These are phyloP conservation scores for Andrena bicolor DNA, from an alignment of 2,888 invertebrate genomes.

Conservation along the genomic window DNA sequence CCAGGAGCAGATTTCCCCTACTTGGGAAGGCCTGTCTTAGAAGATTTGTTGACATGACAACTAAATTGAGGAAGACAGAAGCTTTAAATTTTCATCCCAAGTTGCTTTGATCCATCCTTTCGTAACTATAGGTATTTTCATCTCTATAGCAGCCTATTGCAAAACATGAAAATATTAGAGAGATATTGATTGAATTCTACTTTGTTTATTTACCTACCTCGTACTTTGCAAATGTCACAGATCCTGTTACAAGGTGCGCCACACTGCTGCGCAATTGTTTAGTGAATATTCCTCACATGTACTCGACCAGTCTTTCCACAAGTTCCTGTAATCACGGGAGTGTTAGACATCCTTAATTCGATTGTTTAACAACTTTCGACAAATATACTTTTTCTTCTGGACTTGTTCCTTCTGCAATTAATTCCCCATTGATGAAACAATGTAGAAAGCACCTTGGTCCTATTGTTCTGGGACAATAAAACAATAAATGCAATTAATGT, in stretches of 20 bases:
- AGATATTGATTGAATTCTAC: not conserved
- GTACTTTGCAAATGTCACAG: conserved; percentile 92
- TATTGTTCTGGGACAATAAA: conserved; percentile 88
- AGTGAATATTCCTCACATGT: conserved; percentile 92
- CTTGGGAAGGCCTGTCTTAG: too few relatives aligned
- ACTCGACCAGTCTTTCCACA: conserved; percentile 88
- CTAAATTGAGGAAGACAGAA: conserved; percentile 92
- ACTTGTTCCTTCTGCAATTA: conserved; percentile 91
- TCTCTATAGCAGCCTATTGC: conserved; percentile 89
- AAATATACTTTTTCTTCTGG: conserved; percentile 86
- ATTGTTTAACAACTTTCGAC: not conserved
- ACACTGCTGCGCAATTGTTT: conserved; percentile 88
- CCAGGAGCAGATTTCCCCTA: too few relatives aligned
- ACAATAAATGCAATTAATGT: not conserved
- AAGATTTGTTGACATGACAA: conserved; percentile 93
- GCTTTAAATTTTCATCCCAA: conserved; percentile 91
- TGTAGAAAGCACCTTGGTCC: conserved; percentile 93
- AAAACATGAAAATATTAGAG: conserved; percentile 11
- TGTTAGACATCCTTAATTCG: not conserved
- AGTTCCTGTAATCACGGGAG: conserved; percentile 84
- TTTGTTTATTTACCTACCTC: conserved; percentile 85
- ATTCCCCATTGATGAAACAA: conserved; percentile 87
- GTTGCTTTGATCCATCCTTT: conserved; percentile 92
- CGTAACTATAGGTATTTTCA: conserved; percentile 89
- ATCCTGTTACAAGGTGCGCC: conserved; percentile 93